Evolutionary conservation across 2,888 invertebrate genomes (phyloP), one percentile per base, ranked within the genome.

Genomic region (Athalia circularis): DNA sequence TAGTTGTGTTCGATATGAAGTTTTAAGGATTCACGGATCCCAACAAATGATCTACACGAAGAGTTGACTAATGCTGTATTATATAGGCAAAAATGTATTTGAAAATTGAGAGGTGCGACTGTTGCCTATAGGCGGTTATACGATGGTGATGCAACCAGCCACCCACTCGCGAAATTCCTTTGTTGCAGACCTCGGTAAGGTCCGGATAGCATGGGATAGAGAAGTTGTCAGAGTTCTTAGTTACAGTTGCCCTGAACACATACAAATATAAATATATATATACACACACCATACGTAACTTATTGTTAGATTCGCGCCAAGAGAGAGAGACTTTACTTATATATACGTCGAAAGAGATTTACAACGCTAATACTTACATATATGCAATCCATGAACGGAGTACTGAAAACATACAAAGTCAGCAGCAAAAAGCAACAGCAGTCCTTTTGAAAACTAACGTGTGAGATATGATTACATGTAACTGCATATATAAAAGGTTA

Each of bases 101-200:
- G 62, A 75, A 75, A 75, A 29, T 29, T 62, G 61, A 75, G 62
- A 75, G 75, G 75, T 62, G 75, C 62, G 75, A 75, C 75, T 62
- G n/a, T 61, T 48, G 75, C 1, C 29, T 29, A 29, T 29, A 29
- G 29, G 29, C 29, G 29, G 29, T 29, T 29, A 29, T 29, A 29
- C 62, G 43, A 62, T 50, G 59, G 72, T 75, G 75, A 75, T 75
- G 75, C 75, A 75, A 75, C 75, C 52, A 75, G 8, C 75, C 75
- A 75, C 75, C 75, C 75, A 75, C 75, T 75, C 75, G 75, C 64
- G 52, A 75, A 75, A 75, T 75, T 75, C 75, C 75, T 75, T 75
- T 75, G 75, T 75, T 75, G 75, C 75, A 62, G 72, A 72, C 72
- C 59, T 59, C 72, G 72, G 61, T 45, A 59, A 72, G 62, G 29